Base-by-base conservation (phyloP, 2,797 vertebrate genomes). In the Austrolebias charrua region DNA sequence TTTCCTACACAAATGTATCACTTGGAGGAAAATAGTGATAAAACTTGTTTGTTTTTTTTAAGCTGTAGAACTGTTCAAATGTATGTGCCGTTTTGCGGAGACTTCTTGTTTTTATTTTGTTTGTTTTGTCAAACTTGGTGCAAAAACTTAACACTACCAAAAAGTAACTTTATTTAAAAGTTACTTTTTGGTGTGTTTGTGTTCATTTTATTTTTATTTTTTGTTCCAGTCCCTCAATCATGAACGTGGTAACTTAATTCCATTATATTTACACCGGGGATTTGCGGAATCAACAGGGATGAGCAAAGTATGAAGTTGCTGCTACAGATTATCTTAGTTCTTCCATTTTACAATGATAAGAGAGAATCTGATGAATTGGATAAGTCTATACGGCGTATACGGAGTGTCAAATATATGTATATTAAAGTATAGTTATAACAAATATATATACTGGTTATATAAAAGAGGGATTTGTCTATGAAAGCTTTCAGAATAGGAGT, bases 231-330 rank as follows among this genome's bases (percentile, higher is more conserved):
- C 3, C 86, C 86, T 84, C 80, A 65, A 69, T 85, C 79, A 84
- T 84, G 85, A 80, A 87, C 83, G 82, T 83, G 80, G 88, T 84
- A 88, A 93, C 88, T 82, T 79, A 87, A 93, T 89, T 93, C 91
- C 84, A 87, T 88, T 78, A 83, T 86, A 92, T 24, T 24, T 90
- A 87, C 92, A 92, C 89, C 90, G 88, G 92, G 92, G 88, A 88
- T 91, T 94, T 89, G 93, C 92, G 91, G 96, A 98, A 98, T 97
- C 96, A 98, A 97, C 95, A 97, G 96, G 96, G 95, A 95, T 93
- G 95, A 94, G 96, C 96, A 98, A 95, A 98, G 96, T 98, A 98
- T 98, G 95, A 98, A 98, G 96, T 91, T 95, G 95, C 96, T 98
- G 95, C 95, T 97, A 95, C 90, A 88, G 87, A 92, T 91, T 92